phyloP scores from a whole-genome alignment of 2,888 invertebrate genomes.

The Epistrophella euchroma region DNA sequence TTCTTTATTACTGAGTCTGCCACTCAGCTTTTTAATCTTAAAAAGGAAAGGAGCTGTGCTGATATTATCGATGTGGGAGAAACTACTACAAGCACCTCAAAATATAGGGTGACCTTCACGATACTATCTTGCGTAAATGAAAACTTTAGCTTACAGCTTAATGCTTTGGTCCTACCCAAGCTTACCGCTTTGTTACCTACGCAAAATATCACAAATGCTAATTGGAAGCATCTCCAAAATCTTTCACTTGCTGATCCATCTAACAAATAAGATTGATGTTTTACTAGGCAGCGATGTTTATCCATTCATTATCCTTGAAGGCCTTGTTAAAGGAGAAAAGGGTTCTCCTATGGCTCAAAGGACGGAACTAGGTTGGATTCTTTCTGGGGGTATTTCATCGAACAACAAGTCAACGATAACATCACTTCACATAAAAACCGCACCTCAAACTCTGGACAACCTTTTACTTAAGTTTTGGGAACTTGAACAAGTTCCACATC shows the following conservation, averaged over 20 bases:
- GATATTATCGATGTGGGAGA: conserved; percentile 7
- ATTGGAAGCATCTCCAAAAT: conserved; percentile 29
- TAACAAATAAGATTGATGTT: conserved; percentile 25
- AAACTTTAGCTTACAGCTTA: conserved; percentile 30
- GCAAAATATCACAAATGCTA: background rate
- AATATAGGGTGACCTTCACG: background rate
- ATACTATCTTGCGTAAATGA: background rate
- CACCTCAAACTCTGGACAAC: background rate
- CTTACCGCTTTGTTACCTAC: background rate
- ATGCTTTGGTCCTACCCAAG: conserved; percentile 31
- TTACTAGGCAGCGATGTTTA: conserved; percentile 35
- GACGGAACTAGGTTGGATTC: conserved; percentile 24
- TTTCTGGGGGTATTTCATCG: background rate
- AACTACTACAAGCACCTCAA: conserved; percentile 15
- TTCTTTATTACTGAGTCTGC: conserved; percentile 39
- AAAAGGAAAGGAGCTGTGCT: conserved; percentile 7
- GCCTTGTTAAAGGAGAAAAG: conserved; percentile 2
- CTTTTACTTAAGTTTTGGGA: conserved; percentile 23
- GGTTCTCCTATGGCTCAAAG: conserved; percentile 21
- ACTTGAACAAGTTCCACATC: conserved; percentile 21
- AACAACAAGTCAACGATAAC: background rate
- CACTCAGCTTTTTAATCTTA: conserved; percentile 7
- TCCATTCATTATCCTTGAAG: conserved; percentile 21
- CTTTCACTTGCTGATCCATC: conserved; percentile 32
- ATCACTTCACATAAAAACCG: background rate